These are phyloP conservation scores for Buceros bicornis DNA, from an alignment of 2,797 vertebrate species.

Conservation along the genomic window DNA sequence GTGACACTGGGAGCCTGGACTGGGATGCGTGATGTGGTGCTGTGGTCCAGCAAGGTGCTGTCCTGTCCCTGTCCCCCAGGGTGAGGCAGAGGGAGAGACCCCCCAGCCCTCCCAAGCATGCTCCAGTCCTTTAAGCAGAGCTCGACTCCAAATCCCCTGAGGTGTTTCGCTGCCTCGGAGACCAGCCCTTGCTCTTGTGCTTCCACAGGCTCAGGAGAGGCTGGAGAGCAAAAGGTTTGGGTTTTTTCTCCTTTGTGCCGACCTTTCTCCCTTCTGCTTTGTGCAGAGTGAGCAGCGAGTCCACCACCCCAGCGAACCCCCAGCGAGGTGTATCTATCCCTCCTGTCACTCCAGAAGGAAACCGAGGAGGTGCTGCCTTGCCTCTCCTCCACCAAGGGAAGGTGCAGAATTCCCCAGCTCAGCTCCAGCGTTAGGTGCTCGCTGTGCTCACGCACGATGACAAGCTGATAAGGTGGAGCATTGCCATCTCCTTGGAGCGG, in stretches of 20 bases:
- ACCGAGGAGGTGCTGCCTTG: not conserved
- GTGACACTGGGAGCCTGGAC: not conserved
- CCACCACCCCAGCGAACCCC: fast-evolving
- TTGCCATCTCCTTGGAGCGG: not conserved
- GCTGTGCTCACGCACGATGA: not conserved
- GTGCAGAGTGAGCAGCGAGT: not conserved
- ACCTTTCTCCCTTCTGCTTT: not conserved
- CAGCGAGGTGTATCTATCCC: fast-evolving
- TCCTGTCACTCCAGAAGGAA: fast-evolving
- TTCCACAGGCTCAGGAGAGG: not conserved
- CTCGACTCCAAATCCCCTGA: fast-evolving
- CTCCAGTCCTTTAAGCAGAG: not conserved
- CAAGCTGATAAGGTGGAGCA: not conserved
- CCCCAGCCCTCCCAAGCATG: not conserved
- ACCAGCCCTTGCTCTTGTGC: not conserved
- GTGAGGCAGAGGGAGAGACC: not conserved
- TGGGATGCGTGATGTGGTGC: not conserved
- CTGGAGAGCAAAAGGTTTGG: not conserved
- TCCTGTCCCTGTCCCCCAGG: not conserved
- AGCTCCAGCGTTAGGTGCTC: not conserved
- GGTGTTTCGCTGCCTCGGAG: not conserved
- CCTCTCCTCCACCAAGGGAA: not conserved
- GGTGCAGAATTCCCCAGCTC: not conserved
- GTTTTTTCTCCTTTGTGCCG: fast-evolving
- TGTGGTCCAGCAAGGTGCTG: not conserved